phyloP scores from a whole-genome alignment of 2,113 vertebrate species.

The Pelusios castaneus region DNA sequence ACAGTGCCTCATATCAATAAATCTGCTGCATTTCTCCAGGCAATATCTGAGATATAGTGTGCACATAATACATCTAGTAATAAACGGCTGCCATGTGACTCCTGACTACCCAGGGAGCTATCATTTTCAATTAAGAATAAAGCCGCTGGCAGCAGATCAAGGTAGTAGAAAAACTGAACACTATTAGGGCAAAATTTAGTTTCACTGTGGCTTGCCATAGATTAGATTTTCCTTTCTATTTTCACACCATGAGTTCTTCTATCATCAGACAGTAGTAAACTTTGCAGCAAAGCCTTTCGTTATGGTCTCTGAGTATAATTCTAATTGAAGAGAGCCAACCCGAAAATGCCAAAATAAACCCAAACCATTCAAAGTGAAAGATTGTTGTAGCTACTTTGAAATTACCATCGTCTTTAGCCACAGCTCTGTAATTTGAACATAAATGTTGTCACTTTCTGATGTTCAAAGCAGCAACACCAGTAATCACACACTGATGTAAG shows the following conservation, averaged over 20 bases:
- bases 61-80: slow-evolving; percentile 19
- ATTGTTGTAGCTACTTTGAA: neutral
- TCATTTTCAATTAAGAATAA: slow-evolving; percentile 68
- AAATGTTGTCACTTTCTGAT: neutral
- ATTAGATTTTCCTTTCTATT: slow-evolving; percentile 34
- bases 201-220: neutral
- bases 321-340: neutral
- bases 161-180: neutral
- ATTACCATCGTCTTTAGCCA: neutral
- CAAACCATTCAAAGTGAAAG: neutral
- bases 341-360: neutral
- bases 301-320: accelerated
- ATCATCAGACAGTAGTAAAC: accelerated
- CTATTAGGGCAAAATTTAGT: slow-evolving; percentile 55
- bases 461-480: neutral
- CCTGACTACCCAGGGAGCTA: slow-evolving; percentile 37
- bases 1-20: slow-evolving; percentile 51
- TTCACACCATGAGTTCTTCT: neutral
- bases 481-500: neutral
- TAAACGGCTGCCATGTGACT: slow-evolving; percentile 52
- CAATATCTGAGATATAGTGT: slow-evolving; percentile 49
- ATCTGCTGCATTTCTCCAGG: slow-evolving; percentile 53
- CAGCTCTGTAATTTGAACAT: neutral
- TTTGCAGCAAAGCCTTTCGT: neutral
- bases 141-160: slow-evolving; percentile 20